Conservation (phyloP, 1,140 invertebrate genomes). For the Drosophila repletoides region DNA sequence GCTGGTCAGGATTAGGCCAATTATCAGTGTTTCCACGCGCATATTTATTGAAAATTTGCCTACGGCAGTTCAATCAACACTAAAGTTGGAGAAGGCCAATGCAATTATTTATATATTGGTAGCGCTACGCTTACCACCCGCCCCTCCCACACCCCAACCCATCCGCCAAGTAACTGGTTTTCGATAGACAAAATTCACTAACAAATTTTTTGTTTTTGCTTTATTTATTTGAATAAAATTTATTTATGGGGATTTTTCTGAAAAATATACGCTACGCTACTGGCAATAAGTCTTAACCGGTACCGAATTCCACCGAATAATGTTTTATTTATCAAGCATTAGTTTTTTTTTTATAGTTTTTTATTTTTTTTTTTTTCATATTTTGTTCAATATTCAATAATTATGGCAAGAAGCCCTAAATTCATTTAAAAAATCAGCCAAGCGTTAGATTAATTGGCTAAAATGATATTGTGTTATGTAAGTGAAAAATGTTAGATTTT, state of each 20-base stretch:
- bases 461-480: no score
- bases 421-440: no score
- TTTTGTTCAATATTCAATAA: no score
- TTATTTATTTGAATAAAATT: conserved; percentile 9
- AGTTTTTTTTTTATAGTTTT: background rate
- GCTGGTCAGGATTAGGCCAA: conserved; percentile 44
- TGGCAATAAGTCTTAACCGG: background rate
- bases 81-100: conserved; percentile 39
- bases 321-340: background rate
- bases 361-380: background rate
- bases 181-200: conserved; percentile 18
- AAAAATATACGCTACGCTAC: conserved; percentile 21
- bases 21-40: conserved; percentile 28
- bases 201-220: no score
- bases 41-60: conserved; percentile 42
- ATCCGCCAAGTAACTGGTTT: conserved; percentile 46
- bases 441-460: no score
- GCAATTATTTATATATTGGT: conserved; percentile 49
- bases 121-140: conserved; percentile 18
- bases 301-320: background rate
- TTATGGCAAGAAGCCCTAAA: no score
- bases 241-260: conserved; percentile 36
- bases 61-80: conserved; percentile 39
- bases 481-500: no score
- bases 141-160: background rate